These are phyloP conservation scores for Rousettus leschenaultii DNA, from an alignment of 2,113 vertebrate species.

Conservation along the genomic window DNA sequence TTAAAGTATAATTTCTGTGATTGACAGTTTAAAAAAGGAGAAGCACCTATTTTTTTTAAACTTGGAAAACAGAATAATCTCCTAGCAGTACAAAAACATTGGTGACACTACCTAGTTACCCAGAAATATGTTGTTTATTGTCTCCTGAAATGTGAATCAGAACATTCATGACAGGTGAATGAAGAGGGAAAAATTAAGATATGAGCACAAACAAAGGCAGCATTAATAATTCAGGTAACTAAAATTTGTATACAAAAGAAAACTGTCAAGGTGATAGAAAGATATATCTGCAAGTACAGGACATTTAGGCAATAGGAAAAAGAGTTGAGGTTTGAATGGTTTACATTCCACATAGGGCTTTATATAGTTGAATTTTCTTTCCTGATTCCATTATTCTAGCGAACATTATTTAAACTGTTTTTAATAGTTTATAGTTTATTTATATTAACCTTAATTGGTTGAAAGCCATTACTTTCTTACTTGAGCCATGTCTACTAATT, in stretches of 20 bases:
- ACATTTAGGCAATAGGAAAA: slow-evolving; percentile 72
- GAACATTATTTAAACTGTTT: slow-evolving; percentile 55
- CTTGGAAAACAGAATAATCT: slow-evolving; percentile 79
- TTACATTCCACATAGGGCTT: slow-evolving; percentile 64
- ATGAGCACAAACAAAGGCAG: slow-evolving; percentile 81
- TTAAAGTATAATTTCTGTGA: slow-evolving; percentile 80
- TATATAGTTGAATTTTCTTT: slow-evolving; percentile 65
- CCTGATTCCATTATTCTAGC: slow-evolving; percentile 56
- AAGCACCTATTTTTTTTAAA: slow-evolving; percentile 65
- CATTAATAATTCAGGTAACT: slow-evolving; percentile 86
- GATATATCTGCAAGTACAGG: slow-evolving; percentile 70
- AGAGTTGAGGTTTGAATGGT: slow-evolving; percentile 63
- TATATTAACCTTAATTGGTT: slow-evolving; percentile 52
- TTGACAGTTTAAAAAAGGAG: slow-evolving; percentile 78
- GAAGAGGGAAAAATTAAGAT: slow-evolving; percentile 83
- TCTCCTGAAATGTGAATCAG: slow-evolving; percentile 78
- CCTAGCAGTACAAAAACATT: slow-evolving; percentile 80
- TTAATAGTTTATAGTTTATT: slow-evolving; percentile 47
- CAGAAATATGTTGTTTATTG: slow-evolving; percentile 80
- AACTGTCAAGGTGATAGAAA: slow-evolving; percentile 82
- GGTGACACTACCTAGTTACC: slow-evolving; percentile 77
- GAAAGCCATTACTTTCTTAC: slow-evolving; percentile 5
- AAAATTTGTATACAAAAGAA: slow-evolving; percentile 79
- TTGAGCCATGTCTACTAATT: not conserved
- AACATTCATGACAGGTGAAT: slow-evolving; percentile 82